These are phyloP conservation scores for Clitarchus hookeri DNA, from an alignment of 2,888 invertebrate species.

Conservation along the genomic window DNA sequence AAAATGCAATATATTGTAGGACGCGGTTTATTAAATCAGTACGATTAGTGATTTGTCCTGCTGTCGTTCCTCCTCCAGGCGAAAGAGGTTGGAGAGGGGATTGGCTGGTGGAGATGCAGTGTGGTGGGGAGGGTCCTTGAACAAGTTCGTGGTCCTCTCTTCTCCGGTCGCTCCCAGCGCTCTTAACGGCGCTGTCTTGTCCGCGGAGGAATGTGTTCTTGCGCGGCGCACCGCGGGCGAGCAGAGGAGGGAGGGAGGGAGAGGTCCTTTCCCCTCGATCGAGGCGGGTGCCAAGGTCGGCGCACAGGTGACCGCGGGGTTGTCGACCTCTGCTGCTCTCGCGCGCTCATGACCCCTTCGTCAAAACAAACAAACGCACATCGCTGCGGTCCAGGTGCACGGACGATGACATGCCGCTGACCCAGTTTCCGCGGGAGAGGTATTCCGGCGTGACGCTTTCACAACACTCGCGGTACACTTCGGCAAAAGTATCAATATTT, in stretches of 20 bases:
- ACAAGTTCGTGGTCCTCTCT: constrained; percentile 14
- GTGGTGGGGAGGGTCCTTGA: background rate
- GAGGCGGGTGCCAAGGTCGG: constrained; percentile 7
- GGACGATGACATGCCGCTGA: too few relatives aligned
- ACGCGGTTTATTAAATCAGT: too few relatives aligned
- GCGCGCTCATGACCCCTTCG: background rate
- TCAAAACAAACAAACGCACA: background rate
- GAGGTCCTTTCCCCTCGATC: background rate
- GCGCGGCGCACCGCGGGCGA: background rate
- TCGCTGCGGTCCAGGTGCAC: background rate
- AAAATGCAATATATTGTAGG: too few relatives aligned
- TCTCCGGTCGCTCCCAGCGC: background rate
- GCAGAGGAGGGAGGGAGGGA: background rate
- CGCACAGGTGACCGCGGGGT: background rate
- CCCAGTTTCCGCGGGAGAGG: too few relatives aligned
- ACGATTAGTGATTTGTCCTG: background rate
- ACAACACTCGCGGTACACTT: too few relatives aligned
- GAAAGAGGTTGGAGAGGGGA: background rate
- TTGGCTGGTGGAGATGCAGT: background rate
- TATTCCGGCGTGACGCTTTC: too few relatives aligned
- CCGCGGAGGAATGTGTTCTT: background rate
- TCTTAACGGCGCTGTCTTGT: background rate
- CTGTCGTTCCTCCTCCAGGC: background rate
- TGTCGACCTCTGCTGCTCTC: background rate
- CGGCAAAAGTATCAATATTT: too few relatives aligned